These are phyloP conservation scores for Ciconia maguari DNA, from an alignment of 2,113 vertebrate species.

Conservation along the genomic window DNA sequence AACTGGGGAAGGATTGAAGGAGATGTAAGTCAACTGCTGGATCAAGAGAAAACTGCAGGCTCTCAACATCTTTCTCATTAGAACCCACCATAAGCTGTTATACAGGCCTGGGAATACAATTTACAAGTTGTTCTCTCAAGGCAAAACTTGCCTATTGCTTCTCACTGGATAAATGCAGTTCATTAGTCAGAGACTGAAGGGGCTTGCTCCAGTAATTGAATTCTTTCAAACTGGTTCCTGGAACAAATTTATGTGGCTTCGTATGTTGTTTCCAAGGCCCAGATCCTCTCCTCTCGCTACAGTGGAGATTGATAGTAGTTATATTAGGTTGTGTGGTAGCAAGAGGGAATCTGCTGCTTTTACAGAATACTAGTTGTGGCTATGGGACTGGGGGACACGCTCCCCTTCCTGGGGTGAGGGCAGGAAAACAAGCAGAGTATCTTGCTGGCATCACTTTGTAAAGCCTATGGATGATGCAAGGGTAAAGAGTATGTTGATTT, in stretches of 20 bases:
- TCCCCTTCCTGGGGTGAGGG: background rate
- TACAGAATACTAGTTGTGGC: background rate
- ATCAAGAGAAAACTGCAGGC: background rate
- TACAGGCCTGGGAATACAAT: background rate
- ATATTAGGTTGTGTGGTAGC: background rate
- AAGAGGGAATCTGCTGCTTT: background rate
- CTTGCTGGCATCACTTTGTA: background rate
- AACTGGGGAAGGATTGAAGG: background rate
- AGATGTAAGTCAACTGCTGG: background rate
- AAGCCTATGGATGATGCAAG: background rate
- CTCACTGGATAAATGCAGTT: background rate
- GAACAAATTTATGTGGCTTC: background rate
- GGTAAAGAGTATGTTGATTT: background rate
- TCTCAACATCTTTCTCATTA: background rate
- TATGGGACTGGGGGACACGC: accelerated
- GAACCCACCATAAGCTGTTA: background rate
- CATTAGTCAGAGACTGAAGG: background rate
- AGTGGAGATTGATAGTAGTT: background rate
- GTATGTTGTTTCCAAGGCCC: background rate
- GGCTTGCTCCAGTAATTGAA: background rate
- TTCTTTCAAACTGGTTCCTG: background rate
- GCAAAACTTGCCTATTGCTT: background rate
- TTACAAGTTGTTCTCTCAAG: background rate
- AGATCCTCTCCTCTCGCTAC: background rate
- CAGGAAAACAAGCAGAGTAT: background rate